Evolutionary conservation across 1,140 invertebrate genomes (phyloP), one percentile per base, ranked within the genome.

Genomic region (Neocloeon triangulifer): DNA sequence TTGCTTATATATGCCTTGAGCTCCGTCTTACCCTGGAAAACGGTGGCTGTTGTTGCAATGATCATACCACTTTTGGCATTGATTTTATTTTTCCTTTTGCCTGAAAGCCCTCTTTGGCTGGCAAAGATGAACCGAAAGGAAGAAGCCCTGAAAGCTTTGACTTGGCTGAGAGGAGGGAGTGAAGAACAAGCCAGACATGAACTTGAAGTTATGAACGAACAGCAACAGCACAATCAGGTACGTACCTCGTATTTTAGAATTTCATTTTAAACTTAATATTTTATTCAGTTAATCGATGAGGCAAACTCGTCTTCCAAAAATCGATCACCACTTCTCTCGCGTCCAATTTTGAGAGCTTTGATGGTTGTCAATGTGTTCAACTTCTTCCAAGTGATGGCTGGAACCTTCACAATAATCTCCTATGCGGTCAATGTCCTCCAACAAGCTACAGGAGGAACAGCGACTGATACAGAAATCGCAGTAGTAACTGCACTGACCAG

Each of bases 351-450:
- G 1, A 76, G 74, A 41, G 72, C 73, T 0, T 50, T 77, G 16
- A 43, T 71, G 5, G 68, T 78, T 14, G 68, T 76, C 35, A 68
- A 69, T 36, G 46, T 66, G 0, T 76, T 77, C 48, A 73, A 68
- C 40, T 44, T 72, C 32, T 52, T 75, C 23, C 72, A 76, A 45
- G 66, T 73, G 37, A 48, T 71, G 2, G 69, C 69, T 3, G 74
- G 74, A 32, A 73, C 70, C 2, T 77, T 71, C 38, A 53, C 76
- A 2, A 58, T 75, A 19, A 66, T 78, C 28, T 76, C 75, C 47
- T 76, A 76, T 38, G 73, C 70, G 1, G 67, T 75, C 0, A 65
- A 74, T 34, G 66, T 78, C 22, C n/a, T n/a, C n/a, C n/a, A n/a
- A n/a, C n/a, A n/a, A n/a, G n/a, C n/a, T 50, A 48, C 43, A 5